Base-by-base conservation (phyloP, 2,888 invertebrate species). In the Helicoverpa assulta region DNA sequence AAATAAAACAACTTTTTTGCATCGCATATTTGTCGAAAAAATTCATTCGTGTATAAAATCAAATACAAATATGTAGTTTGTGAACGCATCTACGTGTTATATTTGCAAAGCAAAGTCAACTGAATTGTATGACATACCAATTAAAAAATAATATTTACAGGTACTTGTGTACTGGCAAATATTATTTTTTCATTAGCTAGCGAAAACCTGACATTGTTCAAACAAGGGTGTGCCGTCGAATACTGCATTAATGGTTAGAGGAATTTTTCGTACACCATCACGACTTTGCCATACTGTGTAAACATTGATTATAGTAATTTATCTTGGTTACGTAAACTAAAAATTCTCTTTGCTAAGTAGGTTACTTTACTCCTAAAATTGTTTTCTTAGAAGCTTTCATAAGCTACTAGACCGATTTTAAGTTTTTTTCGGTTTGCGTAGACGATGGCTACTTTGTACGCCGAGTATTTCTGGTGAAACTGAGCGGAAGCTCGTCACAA, bases 171-270 rank as follows among this genome's bases (percentile, higher is more conserved):
- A 53, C 16, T 1, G 8, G 6, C 68, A 70, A 77, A 77, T 77
- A 80, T 80, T 77, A 70, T 77, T 80, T 75, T 79, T 75, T 70
- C 76, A 79, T 79, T 69, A 70, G 59, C 55, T 21, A 40, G 33
- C 60, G 54, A 80, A 63, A n/a, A 59, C 19, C 58, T 63, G 5
- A 50, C 43, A n/a, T 40, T 47, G 26, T 65, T 10, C 33, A 64
- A 70, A 75, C 37, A 75, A 70, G 55, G 80, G 66, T 18, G 70
- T 70, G 70, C 16, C n/a, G 47, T 47, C 12, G 16, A 52, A 47
- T 26, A n/a, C n/a, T 37, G 18, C 12, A 18, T 57, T 37, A 8
- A 19, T 50, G 18, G 14, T n/a, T 10, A 12, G 10, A 43, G 26
- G 50, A 40, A 72, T 63, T 62, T 54, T 26, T 21, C 0, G 19